phyloP scores from a whole-genome alignment of 2,797 vertebrate genomes.

The Syngnathus acus region DNA sequence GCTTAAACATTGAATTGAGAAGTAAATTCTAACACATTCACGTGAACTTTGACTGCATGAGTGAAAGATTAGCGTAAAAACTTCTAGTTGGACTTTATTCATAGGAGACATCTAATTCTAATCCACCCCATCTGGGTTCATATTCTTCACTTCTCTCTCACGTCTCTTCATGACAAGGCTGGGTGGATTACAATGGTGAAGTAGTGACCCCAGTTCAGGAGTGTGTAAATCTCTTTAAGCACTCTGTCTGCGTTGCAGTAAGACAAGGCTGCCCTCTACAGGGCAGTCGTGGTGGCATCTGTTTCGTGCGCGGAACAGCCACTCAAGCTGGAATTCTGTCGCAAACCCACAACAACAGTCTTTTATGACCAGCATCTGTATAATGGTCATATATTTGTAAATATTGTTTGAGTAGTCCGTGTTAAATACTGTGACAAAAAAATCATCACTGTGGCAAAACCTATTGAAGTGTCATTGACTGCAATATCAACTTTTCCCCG shows the following conservation, averaged over 20 bases:
- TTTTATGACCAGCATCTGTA: neutral
- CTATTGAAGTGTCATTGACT: no score
- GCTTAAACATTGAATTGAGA: neutral
- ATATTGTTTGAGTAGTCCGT: neutral
- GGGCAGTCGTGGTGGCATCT: constrained; percentile 18
- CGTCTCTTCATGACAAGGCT: constrained; percentile 6
- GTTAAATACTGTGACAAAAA: neutral
- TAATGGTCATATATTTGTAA: neutral
- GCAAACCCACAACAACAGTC: neutral
- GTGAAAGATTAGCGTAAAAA: neutral
- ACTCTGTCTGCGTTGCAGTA: constrained; percentile 26
- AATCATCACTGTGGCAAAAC: no score
- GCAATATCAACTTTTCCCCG: no score
- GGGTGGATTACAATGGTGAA: constrained; percentile 28
- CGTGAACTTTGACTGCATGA: neutral
- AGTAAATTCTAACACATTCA: neutral
- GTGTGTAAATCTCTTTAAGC: constrained; percentile 33
- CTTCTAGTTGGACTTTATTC: neutral
- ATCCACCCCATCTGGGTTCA: constrained; percentile 15
- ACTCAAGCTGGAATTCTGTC: constrained; percentile 11
- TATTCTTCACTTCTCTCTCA: neutral
- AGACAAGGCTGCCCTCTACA: constrained; percentile 36
- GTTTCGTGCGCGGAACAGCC: constrained; percentile 22
- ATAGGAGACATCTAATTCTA: neutral
- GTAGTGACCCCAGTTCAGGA: constrained; percentile 19